A percentile compares a stretch with the other conserved stretches of the same genome.
Evolutionary conservation across 2,888 invertebrate genomes (phyloP).

Genomic region (Ophion obscuratus): DNA sequence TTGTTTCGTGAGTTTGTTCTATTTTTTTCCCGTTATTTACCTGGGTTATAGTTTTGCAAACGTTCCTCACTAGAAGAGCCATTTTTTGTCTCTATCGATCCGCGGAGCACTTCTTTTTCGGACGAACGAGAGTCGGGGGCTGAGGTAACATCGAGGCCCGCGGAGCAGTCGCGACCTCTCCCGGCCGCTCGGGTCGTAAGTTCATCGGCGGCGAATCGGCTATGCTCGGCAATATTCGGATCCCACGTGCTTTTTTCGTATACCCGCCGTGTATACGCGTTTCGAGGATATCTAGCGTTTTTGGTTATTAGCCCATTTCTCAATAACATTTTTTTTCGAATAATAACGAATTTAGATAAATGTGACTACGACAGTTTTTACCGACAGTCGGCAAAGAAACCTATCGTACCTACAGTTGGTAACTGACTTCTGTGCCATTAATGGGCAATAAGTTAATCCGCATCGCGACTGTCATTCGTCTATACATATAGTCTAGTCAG

Average conservation of each 20-base stretch:
- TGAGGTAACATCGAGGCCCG: conserved; percentile 4
- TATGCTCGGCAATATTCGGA: conserved; percentile 30
- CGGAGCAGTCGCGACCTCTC: conserved; percentile 29
- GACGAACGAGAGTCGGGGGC: conserved; percentile 39
- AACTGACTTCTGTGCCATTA: not conserved
- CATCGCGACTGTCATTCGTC: not conserved
- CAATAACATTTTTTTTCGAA: not conserved
- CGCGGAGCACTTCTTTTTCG: conserved; percentile 48
- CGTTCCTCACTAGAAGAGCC: conserved; percentile 79
- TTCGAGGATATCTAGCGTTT: not conserved
- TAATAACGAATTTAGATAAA: no score
- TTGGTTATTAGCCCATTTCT: no score
- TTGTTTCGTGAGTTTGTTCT: not conserved
- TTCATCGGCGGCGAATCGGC: conserved; percentile 36
- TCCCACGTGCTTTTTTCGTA: not conserved
- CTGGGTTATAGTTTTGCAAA: conserved; percentile 78
- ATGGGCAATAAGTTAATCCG: not conserved
- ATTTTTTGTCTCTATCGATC: conserved; percentile 72
- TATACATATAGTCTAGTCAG: not conserved
- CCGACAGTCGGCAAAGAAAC: no score
- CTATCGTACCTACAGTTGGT: not conserved
- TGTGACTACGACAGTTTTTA: no score
- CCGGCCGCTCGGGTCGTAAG: conserved; percentile 5
- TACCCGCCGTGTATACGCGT: not conserved
- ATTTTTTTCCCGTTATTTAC: conserved; percentile 68